phyloP scores from a whole-genome alignment of 2,888 invertebrate species.

The Oithona nana region DNA sequence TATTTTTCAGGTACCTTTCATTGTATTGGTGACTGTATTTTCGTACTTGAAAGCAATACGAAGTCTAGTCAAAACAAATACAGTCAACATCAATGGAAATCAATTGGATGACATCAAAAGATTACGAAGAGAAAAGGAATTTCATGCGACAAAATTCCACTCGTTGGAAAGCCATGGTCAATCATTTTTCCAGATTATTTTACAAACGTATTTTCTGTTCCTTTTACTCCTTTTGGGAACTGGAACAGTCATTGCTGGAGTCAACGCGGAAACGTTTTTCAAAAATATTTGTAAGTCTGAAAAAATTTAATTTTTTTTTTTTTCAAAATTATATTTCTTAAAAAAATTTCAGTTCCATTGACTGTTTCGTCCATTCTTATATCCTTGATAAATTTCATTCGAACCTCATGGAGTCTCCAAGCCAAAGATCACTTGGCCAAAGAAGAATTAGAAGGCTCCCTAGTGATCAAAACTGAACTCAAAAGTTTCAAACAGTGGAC shows the following conservation, averaged over 20 bases:
- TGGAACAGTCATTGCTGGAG: slow-evolving; percentile 10
- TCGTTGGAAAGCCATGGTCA: background rate
- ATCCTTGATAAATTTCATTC: background rate
- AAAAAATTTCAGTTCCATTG: slow-evolving; percentile 7
- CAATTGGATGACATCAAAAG: too few relatives aligned
- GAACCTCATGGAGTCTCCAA: background rate
- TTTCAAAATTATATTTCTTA: background rate
- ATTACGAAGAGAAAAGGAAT: background rate
- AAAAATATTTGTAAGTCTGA: background rate
- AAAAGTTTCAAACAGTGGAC: background rate
- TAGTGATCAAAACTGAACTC: background rate
- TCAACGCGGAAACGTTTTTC: background rate
- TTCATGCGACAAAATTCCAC: slow-evolving; percentile 6
- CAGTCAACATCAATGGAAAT: too few relatives aligned
- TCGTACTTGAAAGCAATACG: too few relatives aligned
- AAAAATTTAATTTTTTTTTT: background rate
- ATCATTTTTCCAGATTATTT: slow-evolving; percentile 3
- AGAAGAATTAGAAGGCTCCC: background rate
- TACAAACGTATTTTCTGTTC: slow-evolving; percentile 12
- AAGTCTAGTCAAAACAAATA: too few relatives aligned
- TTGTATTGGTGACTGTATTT: too few relatives aligned
- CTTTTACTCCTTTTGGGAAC: slow-evolving; percentile 9
- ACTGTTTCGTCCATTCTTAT: background rate
- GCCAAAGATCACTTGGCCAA: slow-evolving; percentile 2
- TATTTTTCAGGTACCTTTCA: too few relatives aligned